phyloP scores from a whole-genome alignment of 1,140 invertebrate genomes.

The Panagrolaimus sp. region DNA sequence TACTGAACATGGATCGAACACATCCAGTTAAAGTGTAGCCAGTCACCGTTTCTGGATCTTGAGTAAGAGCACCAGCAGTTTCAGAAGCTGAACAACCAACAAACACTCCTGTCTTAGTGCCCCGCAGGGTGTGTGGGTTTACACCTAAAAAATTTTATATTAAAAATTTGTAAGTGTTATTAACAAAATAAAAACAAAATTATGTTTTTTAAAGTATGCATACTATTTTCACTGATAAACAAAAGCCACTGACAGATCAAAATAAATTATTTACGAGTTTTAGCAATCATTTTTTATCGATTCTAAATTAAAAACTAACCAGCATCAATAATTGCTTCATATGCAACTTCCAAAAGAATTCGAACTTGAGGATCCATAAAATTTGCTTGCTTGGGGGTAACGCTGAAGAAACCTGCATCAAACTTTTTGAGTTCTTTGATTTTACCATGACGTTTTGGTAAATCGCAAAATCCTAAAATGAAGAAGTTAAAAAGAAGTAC shows the following conservation, averaged over 20 bases:
- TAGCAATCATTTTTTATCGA: slow-evolving; percentile 21
- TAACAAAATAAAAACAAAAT: no score
- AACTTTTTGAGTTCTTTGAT: slow-evolving; percentile 75
- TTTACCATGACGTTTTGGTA: slow-evolving; percentile 80
- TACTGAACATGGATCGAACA: slow-evolving; percentile 87
- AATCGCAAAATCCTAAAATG: slow-evolving; percentile 68
- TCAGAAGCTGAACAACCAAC: slow-evolving; percentile 62
- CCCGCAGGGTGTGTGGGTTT: slow-evolving; percentile 65
- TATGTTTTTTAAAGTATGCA: no score
- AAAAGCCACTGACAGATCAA: no score
- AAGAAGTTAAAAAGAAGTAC: neutral
- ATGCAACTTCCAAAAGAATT: slow-evolving; percentile 81
- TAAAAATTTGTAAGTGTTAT: neutral
- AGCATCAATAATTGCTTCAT: slow-evolving; percentile 89
- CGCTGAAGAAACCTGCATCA: slow-evolving; percentile 65
- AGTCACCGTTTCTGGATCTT: slow-evolving; percentile 70
- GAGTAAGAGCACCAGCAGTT: slow-evolving; percentile 71
- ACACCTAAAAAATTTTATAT: slow-evolving; percentile 64
- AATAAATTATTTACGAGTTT: no score
- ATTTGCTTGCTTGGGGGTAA: slow-evolving; percentile 70
- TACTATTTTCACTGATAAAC: no score
- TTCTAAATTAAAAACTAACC: slow-evolving; percentile 63
- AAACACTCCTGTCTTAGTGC: slow-evolving; percentile 59
- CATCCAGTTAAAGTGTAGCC: slow-evolving; percentile 89
- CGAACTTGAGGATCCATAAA: slow-evolving; percentile 90